phyloP scores from a whole-genome alignment of 2,797 vertebrate genomes.

The Chloroceryle inda region DNA sequence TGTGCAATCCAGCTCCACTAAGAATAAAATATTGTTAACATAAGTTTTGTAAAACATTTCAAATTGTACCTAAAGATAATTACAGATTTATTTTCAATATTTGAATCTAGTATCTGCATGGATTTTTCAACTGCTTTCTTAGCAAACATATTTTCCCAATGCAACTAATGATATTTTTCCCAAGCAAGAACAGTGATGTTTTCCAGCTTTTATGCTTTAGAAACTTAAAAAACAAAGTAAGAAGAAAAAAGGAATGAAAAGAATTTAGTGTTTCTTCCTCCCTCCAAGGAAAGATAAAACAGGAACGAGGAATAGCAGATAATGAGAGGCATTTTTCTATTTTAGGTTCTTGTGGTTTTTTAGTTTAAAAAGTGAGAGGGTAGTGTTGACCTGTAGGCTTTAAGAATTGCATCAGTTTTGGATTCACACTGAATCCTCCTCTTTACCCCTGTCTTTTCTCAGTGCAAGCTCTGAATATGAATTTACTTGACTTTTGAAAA shows the following conservation, averaged over 20 bases:
- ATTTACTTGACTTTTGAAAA: not conserved
- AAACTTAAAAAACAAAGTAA: not conserved
- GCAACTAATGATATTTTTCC: not conserved
- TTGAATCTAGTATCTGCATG: not conserved
- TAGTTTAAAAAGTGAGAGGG: not conserved
- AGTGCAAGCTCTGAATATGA: not conserved
- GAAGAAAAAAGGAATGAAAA: slow-evolving; percentile 16
- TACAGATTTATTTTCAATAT: not conserved
- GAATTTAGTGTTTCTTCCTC: slow-evolving; percentile 3
- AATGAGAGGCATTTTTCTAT: not conserved
- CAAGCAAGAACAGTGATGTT: not conserved
- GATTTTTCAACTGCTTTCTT: slow-evolving; percentile 4
- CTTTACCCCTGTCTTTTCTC: not conserved
- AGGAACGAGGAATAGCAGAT: not conserved
- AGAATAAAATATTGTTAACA: slow-evolving; percentile 28
- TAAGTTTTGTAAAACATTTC: slow-evolving; percentile 11
- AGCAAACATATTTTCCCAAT: not conserved
- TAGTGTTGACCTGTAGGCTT: not conserved
- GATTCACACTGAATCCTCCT: not conserved
- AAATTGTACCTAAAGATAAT: not conserved
- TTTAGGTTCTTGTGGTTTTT: not conserved
- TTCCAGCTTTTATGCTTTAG: not conserved
- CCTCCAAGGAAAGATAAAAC: slow-evolving; percentile 34
- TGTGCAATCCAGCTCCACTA: not conserved
- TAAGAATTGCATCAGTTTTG: not conserved